A percentile compares a stretch with the other conserved stretches of the same genome.
Conservation (phyloP, 1,140 invertebrate species). For the Anastatus disparis region DNA sequence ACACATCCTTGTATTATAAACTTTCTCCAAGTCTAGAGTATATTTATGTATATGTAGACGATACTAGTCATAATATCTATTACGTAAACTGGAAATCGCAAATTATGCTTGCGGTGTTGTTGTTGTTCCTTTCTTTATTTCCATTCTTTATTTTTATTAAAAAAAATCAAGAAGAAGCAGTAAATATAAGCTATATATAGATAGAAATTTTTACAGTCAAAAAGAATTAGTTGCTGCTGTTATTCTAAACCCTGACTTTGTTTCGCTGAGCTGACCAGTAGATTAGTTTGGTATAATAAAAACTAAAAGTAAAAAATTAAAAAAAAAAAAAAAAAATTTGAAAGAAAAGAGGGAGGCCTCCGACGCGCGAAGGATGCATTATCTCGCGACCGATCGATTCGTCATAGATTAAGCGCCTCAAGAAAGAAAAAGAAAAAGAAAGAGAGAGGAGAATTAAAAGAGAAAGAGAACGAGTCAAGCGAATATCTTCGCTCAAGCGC, state of each 20-base stretch:
- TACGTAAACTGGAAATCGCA: constrained; percentile 26
- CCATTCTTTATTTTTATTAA: no score
- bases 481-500: background rate
- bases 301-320: no score
- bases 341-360: background rate
- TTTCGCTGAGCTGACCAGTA: background rate
- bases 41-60: background rate
- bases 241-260: constrained; percentile 15
- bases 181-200: no score
- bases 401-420: constrained; percentile 36
- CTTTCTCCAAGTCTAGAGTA: constrained; percentile 30
- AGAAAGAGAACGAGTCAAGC: background rate
- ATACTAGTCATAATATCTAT: constrained; percentile 3
- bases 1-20: constrained; percentile 1
- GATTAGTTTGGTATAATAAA: constrained; percentile 30
- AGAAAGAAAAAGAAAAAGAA: no score
- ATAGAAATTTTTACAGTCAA: no score
- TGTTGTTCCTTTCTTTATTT: no score
- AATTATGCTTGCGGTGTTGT: constrained; percentile 15
- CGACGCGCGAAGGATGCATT: constrained; percentile 32
- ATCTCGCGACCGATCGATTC: constrained; percentile 40
- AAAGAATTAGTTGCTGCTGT: no score
- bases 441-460: no score
- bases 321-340: no score
- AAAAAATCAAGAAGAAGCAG: no score